Percentiles rank a stretch among this genome's conserved stretches.
Evolutionary conservation across 2,113 vertebrate species (phyloP).

Genomic region (Leucosticte australis): DNA sequence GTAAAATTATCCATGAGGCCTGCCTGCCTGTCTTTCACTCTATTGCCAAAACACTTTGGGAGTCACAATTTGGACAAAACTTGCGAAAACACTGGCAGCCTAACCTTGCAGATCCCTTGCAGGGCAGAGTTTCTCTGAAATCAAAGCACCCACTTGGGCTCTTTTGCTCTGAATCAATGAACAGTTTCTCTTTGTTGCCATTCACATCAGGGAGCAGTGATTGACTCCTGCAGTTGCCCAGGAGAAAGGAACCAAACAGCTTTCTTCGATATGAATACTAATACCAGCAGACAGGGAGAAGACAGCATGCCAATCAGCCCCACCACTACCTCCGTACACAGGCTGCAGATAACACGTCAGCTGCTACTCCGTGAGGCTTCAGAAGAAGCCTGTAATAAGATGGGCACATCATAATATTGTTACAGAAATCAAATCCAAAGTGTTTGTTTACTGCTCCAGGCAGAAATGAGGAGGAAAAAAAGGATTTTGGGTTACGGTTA

Average conservation of each 20-base stretch:
- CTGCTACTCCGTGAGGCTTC: background rate
- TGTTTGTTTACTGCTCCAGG: background rate
- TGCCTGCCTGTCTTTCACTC: conserved; percentile 4
- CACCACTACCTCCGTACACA: background rate
- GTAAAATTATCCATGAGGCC: conserved; percentile 29
- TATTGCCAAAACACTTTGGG: conserved; percentile 2
- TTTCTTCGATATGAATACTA: conserved; percentile 16
- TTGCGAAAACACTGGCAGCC: background rate
- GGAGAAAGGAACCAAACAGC: conserved; percentile 15
- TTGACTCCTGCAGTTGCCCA: conserved; percentile 35
- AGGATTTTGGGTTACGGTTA: background rate
- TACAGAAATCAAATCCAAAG: background rate
- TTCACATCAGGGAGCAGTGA: conserved; percentile 23
- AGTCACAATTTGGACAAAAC: background rate
- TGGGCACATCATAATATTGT: background rate
- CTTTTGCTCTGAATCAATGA: conserved; percentile 24
- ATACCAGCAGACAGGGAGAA: background rate
- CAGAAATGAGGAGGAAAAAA: background rate
- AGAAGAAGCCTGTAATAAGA: background rate
- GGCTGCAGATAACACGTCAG: background rate
- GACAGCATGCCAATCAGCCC: background rate
- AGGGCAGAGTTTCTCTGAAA: conserved; percentile 4
- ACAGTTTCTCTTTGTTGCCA: conserved; percentile 5
- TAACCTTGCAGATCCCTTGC: background rate
- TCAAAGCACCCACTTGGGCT: conserved; percentile 15